These are phyloP conservation scores for Chymomyza procnemis DNA, from an alignment of 2,888 invertebrate genomes.

Conservation along the genomic window DNA sequence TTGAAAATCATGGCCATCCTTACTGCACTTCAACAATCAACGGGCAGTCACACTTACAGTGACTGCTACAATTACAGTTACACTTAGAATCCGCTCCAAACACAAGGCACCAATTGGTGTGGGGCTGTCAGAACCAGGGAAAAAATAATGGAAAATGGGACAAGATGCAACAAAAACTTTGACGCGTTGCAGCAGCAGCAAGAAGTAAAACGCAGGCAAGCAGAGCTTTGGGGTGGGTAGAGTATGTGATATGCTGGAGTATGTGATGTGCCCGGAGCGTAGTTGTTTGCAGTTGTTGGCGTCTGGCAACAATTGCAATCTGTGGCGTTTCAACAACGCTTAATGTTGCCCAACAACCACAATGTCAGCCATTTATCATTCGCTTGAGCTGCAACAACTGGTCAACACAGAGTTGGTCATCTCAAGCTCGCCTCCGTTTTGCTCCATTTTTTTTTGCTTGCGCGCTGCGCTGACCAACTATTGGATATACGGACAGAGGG, in stretches of 20 bases:
- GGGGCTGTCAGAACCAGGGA: slow-evolving; percentile 20
- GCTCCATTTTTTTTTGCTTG: not conserved
- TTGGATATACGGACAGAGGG: slow-evolving; percentile 15
- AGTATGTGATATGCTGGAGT: too few relatives aligned
- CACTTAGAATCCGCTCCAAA: slow-evolving; percentile 50
- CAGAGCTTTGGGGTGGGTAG: not conserved
- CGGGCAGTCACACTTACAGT: slow-evolving; percentile 25
- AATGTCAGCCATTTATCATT: slow-evolving; percentile 70
- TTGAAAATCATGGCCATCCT: slow-evolving; percentile 53
- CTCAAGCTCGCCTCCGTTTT: not conserved
- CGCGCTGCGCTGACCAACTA: slow-evolving; percentile 9
- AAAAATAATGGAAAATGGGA: not conserved
- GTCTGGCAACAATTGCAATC: slow-evolving; percentile 62
- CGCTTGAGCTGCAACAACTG: slow-evolving; percentile 34
- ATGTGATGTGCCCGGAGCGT: not conserved
- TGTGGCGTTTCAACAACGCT: slow-evolving; percentile 66
- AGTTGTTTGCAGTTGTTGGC: not conserved
- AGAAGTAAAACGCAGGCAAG: slow-evolving; percentile 4
- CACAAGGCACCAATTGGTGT: slow-evolving; percentile 52
- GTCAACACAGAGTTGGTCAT: not conserved
- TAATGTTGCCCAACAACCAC: slow-evolving; percentile 67
- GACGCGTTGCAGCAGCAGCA: slow-evolving; percentile 27
- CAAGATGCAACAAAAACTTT: slow-evolving; percentile 34
- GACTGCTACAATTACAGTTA: slow-evolving; percentile 5
- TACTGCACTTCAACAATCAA: slow-evolving; percentile 18